These are phyloP conservation scores for Oscheius onirici DNA, from an alignment of 2,888 invertebrate genomes.

Conservation along the genomic window DNA sequence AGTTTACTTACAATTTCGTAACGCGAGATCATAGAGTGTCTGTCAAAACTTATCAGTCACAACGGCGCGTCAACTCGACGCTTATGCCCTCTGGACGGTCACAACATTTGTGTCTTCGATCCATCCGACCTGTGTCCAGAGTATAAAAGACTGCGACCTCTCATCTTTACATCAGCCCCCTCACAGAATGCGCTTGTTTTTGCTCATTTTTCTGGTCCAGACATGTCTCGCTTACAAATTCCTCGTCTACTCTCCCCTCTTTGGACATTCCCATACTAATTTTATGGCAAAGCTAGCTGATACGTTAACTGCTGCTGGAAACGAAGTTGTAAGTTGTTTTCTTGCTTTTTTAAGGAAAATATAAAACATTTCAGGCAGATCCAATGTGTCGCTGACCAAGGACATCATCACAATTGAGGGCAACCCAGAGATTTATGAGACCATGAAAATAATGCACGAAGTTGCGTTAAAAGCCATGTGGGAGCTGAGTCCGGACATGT, in stretches of 20 bases:
- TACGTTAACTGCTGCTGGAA: slow-evolving; percentile 41
- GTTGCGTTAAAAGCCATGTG: neutral
- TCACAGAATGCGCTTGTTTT: neutral
- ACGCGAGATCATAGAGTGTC: no score
- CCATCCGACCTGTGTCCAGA: no score
- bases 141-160: no score
- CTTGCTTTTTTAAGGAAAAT: no score
- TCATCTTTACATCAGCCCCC: no score
- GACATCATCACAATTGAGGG: neutral
- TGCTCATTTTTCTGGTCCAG: neutral
- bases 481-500: neutral
- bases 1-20: no score
- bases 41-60: no score
- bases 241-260: slow-evolving; percentile 41
- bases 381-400: neutral
- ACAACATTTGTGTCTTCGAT: no score
- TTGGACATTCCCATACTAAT: slow-evolving; percentile 43
- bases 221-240: slow-evolving; percentile 20
- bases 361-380: neutral
- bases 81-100: no score
- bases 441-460: neutral
- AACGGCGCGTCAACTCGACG: no score
- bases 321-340: slow-evolving; percentile 39
- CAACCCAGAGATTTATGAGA: neutral
- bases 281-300: slow-evolving; percentile 43